These are phyloP conservation scores for Melanogrammus aeglefinus DNA, from an alignment of 2,797 vertebrate genomes.

Conservation along the genomic window DNA sequence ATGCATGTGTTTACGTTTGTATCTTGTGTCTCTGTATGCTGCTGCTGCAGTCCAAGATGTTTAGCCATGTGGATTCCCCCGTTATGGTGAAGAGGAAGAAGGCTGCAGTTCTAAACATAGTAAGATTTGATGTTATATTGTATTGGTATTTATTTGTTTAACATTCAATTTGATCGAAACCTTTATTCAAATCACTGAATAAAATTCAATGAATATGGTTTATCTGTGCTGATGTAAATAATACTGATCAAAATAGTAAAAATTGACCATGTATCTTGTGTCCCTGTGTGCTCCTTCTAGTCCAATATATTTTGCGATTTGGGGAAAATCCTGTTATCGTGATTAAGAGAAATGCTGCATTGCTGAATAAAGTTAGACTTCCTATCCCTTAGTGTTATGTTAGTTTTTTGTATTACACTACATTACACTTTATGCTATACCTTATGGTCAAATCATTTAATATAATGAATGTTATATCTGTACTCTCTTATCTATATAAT, in stretches of 20 bases:
- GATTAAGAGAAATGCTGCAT: conserved; percentile 49
- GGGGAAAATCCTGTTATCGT: conserved; percentile 59
- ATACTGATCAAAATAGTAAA: background rate
- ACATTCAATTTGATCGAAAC: background rate
- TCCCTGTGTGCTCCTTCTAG: conserved; percentile 31
- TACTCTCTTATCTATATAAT: background rate
- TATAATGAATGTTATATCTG: background rate
- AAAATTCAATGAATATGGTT: background rate
- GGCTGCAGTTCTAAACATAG: conserved; percentile 42
- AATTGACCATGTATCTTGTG: background rate
- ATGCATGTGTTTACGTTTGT: background rate
- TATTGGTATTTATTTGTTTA: background rate
- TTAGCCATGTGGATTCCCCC: conserved; percentile 65
- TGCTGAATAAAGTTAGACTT: conserved; percentile 52
- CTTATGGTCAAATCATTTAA: background rate
- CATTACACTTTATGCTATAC: background rate
- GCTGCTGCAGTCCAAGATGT: conserved; percentile 46
- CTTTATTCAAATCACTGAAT: background rate
- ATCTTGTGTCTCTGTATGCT: conserved; percentile 6
- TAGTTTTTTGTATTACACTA: background rate
- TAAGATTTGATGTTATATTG: conserved; percentile 32
- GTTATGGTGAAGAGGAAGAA: conserved; percentile 56
- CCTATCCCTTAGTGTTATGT: background rate
- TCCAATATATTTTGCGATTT: conserved; percentile 54
- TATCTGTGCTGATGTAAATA: background rate